phyloP scores from a whole-genome alignment of 1,140 invertebrate species.

The Procambarus clarkii region DNA sequence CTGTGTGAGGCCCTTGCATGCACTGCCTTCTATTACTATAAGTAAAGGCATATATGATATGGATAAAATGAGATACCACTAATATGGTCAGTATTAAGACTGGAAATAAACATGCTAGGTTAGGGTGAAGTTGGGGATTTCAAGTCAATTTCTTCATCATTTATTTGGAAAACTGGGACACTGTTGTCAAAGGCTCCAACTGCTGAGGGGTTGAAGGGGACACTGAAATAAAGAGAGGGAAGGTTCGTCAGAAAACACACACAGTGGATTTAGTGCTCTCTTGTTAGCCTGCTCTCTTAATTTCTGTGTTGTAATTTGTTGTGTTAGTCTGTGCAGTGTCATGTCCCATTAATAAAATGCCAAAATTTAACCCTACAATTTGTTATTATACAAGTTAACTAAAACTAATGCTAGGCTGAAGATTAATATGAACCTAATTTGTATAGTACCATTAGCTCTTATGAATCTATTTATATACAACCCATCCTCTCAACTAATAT shows the following conservation, averaged over 20 bases:
- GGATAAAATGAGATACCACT: background rate
- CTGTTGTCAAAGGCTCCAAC: constrained; percentile 63
- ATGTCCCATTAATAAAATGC: background rate
- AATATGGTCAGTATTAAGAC: background rate
- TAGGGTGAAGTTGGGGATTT: constrained; percentile 53
- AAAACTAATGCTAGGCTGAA: too few species aligned
- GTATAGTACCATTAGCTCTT: too few species aligned
- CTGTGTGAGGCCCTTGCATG: background rate
- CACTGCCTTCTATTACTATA: background rate
- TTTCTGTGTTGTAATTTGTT: background rate
- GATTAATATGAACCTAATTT: too few species aligned
- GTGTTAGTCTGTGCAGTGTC: background rate
- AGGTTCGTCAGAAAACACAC: constrained; percentile 36
- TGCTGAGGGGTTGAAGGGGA: constrained; percentile 64
- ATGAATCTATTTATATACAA: too few species aligned
- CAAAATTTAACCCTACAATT: background rate
- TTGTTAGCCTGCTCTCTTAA: constrained; percentile 27
- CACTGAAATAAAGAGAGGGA: constrained; percentile 64
- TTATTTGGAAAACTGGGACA: constrained; percentile 63
- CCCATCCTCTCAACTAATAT: too few species aligned
- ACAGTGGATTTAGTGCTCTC: constrained; percentile 19
- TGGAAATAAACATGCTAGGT: constrained; percentile 30
- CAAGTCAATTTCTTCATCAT: constrained; percentile 67
- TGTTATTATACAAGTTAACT: too few species aligned
- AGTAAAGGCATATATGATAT: background rate